A percentile compares a stretch with the other conserved stretches of the same genome.
Evolutionary conservation across 2,888 invertebrate species (phyloP).

Genomic region (Drosophila niveifrons): DNA sequence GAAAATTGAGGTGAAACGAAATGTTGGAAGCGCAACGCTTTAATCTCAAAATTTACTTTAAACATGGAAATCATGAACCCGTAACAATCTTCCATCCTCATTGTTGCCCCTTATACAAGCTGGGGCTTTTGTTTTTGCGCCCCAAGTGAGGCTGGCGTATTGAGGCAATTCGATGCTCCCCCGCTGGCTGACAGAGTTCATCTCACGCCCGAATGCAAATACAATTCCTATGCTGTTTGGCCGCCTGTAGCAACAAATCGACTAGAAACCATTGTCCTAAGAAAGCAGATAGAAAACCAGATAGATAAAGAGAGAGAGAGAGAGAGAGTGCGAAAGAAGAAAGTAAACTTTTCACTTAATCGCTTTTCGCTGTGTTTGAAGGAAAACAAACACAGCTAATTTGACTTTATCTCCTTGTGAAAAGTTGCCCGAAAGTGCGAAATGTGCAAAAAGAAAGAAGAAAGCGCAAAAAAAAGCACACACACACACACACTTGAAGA

Average conservation of each 20-base stretch:
- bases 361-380: conserved; percentile 73
- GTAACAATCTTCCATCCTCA: not conserved
- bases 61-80: conserved; percentile 2
- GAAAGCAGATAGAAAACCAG: not conserved
- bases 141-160: not conserved
- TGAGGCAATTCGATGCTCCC: not conserved
- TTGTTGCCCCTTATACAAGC: not conserved
- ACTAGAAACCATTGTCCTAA: conserved; percentile 58
- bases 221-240: conserved; percentile 59
- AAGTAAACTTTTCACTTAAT: conserved; percentile 73
- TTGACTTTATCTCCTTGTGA: conserved; percentile 69
- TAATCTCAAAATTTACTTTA: conserved; percentile 20
- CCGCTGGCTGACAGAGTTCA: not conserved
- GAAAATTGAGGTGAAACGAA: not conserved
- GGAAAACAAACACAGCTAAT: conserved; percentile 77
- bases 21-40: conserved; percentile 16
- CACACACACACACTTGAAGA: not conserved
- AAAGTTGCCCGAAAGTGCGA: conserved; percentile 54
- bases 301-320: not conserved
- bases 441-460: conserved; percentile 40
- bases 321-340: not conserved
- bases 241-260: conserved; percentile 67
- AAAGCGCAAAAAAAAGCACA: not conserved
- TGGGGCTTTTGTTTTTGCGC: not conserved
- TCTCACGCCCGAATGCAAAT: conserved; percentile 63